A percentile compares a stretch with the other conserved stretches of the same genome.
These are phyloP conservation scores for Erethizon dorsatum DNA, from an alignment of 2,797 vertebrate genomes.

Conservation along the genomic window DNA sequence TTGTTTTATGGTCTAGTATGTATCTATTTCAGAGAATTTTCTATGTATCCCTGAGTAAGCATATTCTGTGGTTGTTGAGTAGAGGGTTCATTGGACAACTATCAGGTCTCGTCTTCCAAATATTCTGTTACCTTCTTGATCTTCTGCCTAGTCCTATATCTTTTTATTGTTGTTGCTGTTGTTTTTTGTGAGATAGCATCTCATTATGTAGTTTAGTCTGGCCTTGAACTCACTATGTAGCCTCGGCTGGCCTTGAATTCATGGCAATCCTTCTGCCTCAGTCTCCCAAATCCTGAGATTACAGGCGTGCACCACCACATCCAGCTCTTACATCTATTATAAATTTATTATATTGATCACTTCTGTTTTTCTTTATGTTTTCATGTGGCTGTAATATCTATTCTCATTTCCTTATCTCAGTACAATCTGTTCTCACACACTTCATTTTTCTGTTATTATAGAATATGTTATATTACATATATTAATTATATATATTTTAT, in stretches of 20 bases:
- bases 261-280: background rate
- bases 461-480: background rate
- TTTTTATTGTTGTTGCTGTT: background rate
- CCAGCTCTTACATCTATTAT: background rate
- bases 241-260: background rate
- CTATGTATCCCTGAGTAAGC: no score
- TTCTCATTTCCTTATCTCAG: background rate
- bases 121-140: background rate
- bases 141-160: background rate
- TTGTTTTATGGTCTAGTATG: background rate
- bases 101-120: background rate
- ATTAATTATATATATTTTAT: background rate
- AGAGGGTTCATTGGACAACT: background rate
- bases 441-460: background rate
- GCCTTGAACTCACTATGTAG: background rate
- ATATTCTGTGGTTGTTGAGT: background rate
- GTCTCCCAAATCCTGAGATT: background rate
- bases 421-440: background rate
- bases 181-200: background rate
- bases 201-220: background rate
- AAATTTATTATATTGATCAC: background rate
- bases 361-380: background rate
- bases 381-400: background rate
- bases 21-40: background rate
- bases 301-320: background rate